Evolutionary conservation across 2,113 vertebrate genomes (phyloP).

Genomic region (Polyodon spathula): DNA sequence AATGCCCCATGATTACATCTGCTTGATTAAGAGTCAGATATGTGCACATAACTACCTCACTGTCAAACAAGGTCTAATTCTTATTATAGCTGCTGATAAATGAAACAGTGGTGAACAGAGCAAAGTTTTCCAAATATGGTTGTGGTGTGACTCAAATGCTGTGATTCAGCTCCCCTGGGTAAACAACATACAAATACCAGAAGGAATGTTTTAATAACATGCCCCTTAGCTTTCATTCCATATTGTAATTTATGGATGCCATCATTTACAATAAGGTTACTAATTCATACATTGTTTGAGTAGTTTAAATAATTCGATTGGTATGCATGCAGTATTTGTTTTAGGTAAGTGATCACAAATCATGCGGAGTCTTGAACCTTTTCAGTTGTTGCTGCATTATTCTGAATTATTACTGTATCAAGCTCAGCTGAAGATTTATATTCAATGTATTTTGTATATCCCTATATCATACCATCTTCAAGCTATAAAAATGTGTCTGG

Average conservation of each 20-base stretch:
- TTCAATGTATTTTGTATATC: no score
- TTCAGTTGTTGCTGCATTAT: neutral
- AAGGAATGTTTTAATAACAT: conserved; percentile 46
- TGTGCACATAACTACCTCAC: conserved; percentile 6
- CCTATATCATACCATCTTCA: no score
- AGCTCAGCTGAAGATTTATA: no score
- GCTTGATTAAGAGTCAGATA: conserved; percentile 2
- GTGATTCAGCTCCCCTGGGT: conserved; percentile 43
- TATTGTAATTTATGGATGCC: conserved; percentile 33
- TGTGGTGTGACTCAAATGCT: conserved; percentile 12
- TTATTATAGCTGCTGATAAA: neutral
- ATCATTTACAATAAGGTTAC: neutral
- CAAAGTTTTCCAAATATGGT: conserved; percentile 52
- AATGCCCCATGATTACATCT: neutral
- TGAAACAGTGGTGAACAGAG: conserved; percentile 23
- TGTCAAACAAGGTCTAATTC: conserved; percentile 5
- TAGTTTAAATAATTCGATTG: neutral
- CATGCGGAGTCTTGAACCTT: neutral
- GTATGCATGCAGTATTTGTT: neutral
- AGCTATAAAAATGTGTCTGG: no score
- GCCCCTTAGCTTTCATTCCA: conserved; percentile 35
- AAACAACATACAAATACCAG: conserved; percentile 54
- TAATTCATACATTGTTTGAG: neutral
- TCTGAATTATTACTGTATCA: neutral
- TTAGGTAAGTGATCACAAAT: conserved; percentile 5